phyloP scores from a whole-genome alignment of 1,140 invertebrate genomes.

The Psix sp. region DNA sequence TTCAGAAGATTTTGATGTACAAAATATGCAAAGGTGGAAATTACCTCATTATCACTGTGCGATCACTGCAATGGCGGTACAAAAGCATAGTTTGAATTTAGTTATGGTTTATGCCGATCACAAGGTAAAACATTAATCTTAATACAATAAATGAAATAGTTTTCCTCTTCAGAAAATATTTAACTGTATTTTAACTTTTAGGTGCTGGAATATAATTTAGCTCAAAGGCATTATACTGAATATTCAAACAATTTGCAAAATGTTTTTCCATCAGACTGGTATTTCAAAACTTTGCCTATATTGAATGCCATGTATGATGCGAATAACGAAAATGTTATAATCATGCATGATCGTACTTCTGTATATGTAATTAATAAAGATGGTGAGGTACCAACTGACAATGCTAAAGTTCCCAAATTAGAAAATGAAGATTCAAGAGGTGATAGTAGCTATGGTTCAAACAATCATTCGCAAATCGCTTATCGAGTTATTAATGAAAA shows the following conservation, averaged over 20 bases:
- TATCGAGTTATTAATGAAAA: constrained; percentile 65
- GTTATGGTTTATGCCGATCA: constrained; percentile 85
- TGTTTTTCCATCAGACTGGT: constrained; percentile 74
- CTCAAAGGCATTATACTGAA: constrained; percentile 77
- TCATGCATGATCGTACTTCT: constrained; percentile 81
- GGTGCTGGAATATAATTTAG: constrained; percentile 84
- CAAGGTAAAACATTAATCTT: constrained; percentile 77
- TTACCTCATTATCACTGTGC: constrained; percentile 82
- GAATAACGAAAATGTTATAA: constrained; percentile 79
- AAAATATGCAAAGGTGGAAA: constrained; percentile 76
- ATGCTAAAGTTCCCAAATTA: constrained; percentile 71
- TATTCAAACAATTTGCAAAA: constrained; percentile 78
- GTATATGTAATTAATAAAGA: constrained; percentile 81
- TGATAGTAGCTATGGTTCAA: constrained; percentile 67
- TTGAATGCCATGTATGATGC: constrained; percentile 79
- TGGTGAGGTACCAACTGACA: constrained; percentile 67
- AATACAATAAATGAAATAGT: background rate
- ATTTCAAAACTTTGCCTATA: constrained; percentile 75
- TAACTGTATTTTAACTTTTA: constrained; percentile 65
- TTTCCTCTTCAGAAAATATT: background rate
- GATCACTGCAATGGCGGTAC: constrained; percentile 82
- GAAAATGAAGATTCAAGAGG: constrained; percentile 69
- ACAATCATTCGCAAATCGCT: constrained; percentile 65
- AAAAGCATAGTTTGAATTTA: constrained; percentile 77
- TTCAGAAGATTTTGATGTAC: constrained; percentile 55